Percentiles rank a stretch among this genome's conserved stretches.
These are phyloP conservation scores for Rhabdophis nuchalis DNA, from an alignment of 2,797 vertebrate species.

Conservation along the genomic window DNA sequence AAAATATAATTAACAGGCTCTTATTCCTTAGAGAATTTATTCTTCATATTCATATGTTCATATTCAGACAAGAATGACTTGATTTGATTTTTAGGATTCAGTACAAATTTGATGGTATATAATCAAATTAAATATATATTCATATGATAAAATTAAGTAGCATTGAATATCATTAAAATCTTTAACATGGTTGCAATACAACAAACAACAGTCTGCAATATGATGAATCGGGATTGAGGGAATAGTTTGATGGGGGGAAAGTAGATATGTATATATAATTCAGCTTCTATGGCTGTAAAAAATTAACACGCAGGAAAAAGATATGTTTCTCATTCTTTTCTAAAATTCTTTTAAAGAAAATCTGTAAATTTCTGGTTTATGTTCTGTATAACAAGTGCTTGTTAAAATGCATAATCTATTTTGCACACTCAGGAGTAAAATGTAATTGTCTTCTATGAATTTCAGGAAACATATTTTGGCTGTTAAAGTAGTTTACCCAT, in stretches of 20 bases:
- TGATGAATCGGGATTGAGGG: neutral
- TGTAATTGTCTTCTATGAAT: slow-evolving; percentile 52
- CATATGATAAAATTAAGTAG: neutral
- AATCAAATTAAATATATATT: neutral
- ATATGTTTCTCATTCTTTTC: neutral
- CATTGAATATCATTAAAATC: neutral
- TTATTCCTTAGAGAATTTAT: neutral
- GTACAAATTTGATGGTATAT: neutral
- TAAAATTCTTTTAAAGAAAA: neutral
- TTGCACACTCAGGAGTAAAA: slow-evolving; percentile 38
- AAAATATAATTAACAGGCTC: neutral
- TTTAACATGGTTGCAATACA: neutral
- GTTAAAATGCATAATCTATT: slow-evolving; percentile 46
- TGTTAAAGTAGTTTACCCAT: slow-evolving; percentile 56
- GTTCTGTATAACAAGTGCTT: slow-evolving; percentile 38
- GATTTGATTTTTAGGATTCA: neutral
- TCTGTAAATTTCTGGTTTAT: slow-evolving; percentile 33
- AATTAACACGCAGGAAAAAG: neutral
- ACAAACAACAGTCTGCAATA: neutral
- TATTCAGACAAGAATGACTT: neutral
- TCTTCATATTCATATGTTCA: neutral
- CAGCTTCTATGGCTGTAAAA: neutral
- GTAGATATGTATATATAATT: neutral
- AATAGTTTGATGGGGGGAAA: neutral
- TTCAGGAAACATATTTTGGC: slow-evolving; percentile 57